phyloP scores from a whole-genome alignment of 2,888 invertebrate genomes.

The Theodoxus fluviatilis region DNA sequence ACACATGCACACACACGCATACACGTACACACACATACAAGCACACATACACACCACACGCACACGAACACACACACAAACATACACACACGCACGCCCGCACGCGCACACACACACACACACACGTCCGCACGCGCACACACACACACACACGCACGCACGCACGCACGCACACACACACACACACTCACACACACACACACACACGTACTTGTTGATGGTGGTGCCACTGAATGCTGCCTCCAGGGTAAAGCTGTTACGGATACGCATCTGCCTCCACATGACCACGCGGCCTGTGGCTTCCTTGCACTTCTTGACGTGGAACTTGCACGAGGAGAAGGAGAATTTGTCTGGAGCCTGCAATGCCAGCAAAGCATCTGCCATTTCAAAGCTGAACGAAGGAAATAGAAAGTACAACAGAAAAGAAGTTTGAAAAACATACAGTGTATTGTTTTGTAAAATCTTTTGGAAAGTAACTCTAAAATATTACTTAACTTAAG shows the following conservation, averaged over 20 bases:
- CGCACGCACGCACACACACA: neutral
- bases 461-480: neutral
- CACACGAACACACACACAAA: neutral
- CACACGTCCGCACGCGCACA: conserved; percentile 2
- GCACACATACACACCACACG: neutral
- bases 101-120: conserved; percentile 2
- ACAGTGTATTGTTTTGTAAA: neutral
- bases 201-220: conserved; percentile 52
- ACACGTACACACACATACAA: neutral
- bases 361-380: no score
- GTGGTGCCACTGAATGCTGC: conserved; percentile 64
- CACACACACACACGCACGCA: neutral
- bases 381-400: neutral
- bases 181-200: neutral
- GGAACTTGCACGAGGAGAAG: conserved; percentile 63
- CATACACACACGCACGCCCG: neutral
- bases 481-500: neutral
- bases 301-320: conserved; percentile 62
- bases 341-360: conserved; percentile 63
- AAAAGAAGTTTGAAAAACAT: neutral
- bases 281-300: conserved; percentile 65
- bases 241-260: conserved; percentile 64
- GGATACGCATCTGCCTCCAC: conserved; percentile 62
- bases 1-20: neutral
- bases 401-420: neutral